These are phyloP conservation scores for Cataglyphis hispanica DNA, from an alignment of 1,140 invertebrate species.

Conservation along the genomic window DNA sequence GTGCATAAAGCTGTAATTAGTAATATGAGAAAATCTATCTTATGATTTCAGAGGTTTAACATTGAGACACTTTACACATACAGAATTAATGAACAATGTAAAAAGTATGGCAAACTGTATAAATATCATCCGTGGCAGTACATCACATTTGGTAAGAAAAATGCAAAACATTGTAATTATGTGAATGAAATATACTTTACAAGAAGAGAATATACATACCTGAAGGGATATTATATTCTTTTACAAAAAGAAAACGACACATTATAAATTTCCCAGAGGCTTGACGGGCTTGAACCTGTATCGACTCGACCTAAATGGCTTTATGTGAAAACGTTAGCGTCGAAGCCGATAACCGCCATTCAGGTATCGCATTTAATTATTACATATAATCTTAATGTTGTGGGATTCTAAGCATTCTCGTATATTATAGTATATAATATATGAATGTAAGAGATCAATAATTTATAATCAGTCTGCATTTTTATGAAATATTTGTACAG, in stretches of 20 bases:
- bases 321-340: slow-evolving; percentile 81
- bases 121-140: slow-evolving; percentile 88
- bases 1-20: background rate
- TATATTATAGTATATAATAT: slow-evolving; percentile 8
- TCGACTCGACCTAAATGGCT: slow-evolving; percentile 86
- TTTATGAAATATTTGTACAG: slow-evolving; percentile 72
- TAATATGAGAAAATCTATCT: slow-evolving; percentile 3
- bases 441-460: background rate
- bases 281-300: slow-evolving; percentile 86
- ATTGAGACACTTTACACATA: slow-evolving; percentile 84
- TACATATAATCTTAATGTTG: slow-evolving; percentile 15
- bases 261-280: slow-evolving; percentile 83
- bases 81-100: slow-evolving; percentile 86
- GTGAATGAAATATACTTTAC: background rate
- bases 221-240: background rate
- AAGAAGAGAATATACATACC: background rate
- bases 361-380: slow-evolving; percentile 68
- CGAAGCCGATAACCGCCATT: slow-evolving; percentile 63
- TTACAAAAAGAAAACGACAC: slow-evolving; percentile 1
- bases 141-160: slow-evolving; percentile 87
- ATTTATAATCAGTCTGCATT: background rate
- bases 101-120: slow-evolving; percentile 87
- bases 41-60: slow-evolving; percentile 79
- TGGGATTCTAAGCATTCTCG: background rate
- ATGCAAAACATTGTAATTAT: background rate